Evolutionary conservation across 2,113 vertebrate genomes (phyloP), one percentile per base, ranked within the genome.

Genomic region (Andinoacara biseriatus): DNA sequence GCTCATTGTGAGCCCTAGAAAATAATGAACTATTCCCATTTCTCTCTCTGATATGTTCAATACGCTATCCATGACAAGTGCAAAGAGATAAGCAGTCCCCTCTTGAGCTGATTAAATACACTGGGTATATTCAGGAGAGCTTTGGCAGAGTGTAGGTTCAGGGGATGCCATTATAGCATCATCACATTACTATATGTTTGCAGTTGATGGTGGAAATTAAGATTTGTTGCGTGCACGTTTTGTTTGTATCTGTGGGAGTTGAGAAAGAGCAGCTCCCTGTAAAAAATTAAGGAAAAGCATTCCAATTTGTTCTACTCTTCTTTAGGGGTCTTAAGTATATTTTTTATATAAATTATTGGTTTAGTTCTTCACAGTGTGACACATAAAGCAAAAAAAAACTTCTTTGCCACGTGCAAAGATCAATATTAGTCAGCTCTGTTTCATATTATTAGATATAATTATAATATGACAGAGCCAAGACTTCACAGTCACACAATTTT

Each of bases 21-120:
- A 95, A 95, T 95, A 96, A 95, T 94, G 93, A 95, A 93, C 92
- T 89, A 89, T 93, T 94, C 90, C 90, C 87, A 90, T 93, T 92
- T 91, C 87, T 92, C 88, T 77, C 87, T 90, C 88, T 94, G 93
- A 95, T 94, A 91, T 91, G 89, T 95, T 94, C 92, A 94, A 93
- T 93, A 90, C 77, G 87, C 92, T 95, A 91, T 92, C 94, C 94
- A 91, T 94, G 93, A 93, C 93, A 94, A 94, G 93, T 89, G 93
- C 91, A 87, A 69, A 84, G 82, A 94, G 93, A 94, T 93, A 94
- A 93, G 92, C 89, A 90, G 92, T 90, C 89, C 85, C 88, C 90
- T 93, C 93, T 94, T 87, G 78, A 91, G 93, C 91, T 93, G 95
- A 95, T 94, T 95, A 94, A 94, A 94, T 88, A 90, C 91, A 87